Evolutionary conservation across 2,797 vertebrate species (phyloP).

Genomic region (Pelodytes ibericus): DNA sequence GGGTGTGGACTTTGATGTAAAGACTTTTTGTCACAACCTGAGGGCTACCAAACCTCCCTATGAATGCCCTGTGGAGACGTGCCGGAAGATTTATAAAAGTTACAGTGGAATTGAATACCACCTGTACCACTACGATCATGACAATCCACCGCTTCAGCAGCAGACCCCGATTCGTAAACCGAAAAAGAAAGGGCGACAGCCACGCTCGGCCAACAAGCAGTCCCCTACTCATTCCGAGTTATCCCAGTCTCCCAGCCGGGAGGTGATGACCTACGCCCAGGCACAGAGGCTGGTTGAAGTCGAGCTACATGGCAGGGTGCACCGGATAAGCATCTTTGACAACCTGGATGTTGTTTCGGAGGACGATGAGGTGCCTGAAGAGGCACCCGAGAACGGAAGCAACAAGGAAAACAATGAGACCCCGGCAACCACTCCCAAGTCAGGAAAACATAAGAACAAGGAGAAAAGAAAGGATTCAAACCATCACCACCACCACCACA

Average conservation of each 20-base stretch:
- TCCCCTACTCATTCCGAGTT: slow-evolving; percentile 89
- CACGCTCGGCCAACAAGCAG: slow-evolving; percentile 81
- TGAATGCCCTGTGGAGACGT: slow-evolving; percentile 94
- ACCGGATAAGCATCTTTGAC: slow-evolving; percentile 97
- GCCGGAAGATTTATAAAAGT: slow-evolving; percentile 97
- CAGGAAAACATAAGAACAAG: slow-evolving; percentile 96
- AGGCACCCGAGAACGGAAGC: slow-evolving; percentile 74
- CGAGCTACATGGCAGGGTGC: slow-evolving; percentile 92
- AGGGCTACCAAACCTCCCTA: slow-evolving; percentile 97
- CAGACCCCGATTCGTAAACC: slow-evolving; percentile 89
- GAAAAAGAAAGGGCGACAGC: slow-evolving; percentile 90
- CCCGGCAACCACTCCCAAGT: slow-evolving; percentile 83
- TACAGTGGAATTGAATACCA: slow-evolving; percentile 99
- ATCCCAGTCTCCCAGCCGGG: slow-evolving; percentile 90
- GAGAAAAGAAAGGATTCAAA: slow-evolving; percentile 85
- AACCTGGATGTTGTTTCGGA: slow-evolving; percentile 96
- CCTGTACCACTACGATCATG: slow-evolving; percentile 97
- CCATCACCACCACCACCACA: slow-evolving; percentile 87
- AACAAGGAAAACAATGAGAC: slow-evolving; percentile 89
- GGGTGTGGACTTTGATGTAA: slow-evolving; percentile 98
- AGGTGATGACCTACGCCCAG: slow-evolving; percentile 98
- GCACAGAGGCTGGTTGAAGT: slow-evolving; percentile 97
- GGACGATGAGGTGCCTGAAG: slow-evolving; percentile 82
- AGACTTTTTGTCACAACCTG: slow-evolving; percentile 97
- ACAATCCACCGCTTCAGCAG: slow-evolving; percentile 89